Base-by-base conservation (phyloP, 2,113 vertebrate species). In the Ornithorhynchus anatinus region DNA sequence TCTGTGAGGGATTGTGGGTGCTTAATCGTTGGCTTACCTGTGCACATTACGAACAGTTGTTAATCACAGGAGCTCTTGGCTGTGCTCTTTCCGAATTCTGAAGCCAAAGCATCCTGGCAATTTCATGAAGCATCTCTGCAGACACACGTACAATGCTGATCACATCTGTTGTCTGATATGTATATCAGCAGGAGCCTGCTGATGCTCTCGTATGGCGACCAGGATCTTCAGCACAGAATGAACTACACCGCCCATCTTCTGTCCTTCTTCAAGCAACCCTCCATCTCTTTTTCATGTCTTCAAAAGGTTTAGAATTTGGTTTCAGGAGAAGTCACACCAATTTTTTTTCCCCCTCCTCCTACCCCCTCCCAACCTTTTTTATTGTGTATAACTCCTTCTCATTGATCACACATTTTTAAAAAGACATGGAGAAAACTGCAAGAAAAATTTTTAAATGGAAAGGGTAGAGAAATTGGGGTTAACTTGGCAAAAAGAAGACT, bases 41-140 rank as follows among this genome's bases (percentile, higher is more conserved):
- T 43, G 54, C 68, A 45, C 75, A 42, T 22, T 1, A 4, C 3
- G 56, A 72, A 33, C 75, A 75, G 50, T 81, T 79, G 65, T 81
- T 79, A 79, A 39, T 40, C 14, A 36, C 79, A 79, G 75, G 57
- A 74, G 77, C 74, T 79, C 23, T 62, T 62, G 70, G 35, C 45
- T 64, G 74, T 38, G 44, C 27, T 38, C 10, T 59, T 39, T 57
- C 43, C 72, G 29, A 50, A 54, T 57, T 81, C 52, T 48, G 42
- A 57, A 75, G 37, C 16, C 56, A 56, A 45, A 59, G 29, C 38
- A 40, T 72, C 62, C n/a, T 52, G 17, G 20, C 45, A 31, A 44
- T 32, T 54, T 65, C 44, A 69, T 42, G 58, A 79, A 29, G 6
- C 14, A 37, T 42, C 53, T 59, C 43, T 58, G 59, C 50, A 35